Evolutionary conservation across 1,140 invertebrate species (phyloP).

Genomic region (Macrosteles quadrilineatus): DNA sequence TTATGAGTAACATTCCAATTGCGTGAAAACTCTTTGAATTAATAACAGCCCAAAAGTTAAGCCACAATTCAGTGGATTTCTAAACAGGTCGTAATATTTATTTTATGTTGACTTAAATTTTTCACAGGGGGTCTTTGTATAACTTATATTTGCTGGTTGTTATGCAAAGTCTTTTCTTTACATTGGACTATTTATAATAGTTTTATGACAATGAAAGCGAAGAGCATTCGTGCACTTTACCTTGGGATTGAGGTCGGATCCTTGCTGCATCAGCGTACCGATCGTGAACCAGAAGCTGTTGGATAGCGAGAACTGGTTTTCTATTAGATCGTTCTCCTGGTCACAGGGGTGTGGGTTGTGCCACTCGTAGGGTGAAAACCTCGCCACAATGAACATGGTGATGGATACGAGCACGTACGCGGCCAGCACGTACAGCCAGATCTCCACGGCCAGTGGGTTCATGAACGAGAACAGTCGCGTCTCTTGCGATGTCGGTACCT

Average conservation of each 20-base stretch:
- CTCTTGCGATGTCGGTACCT: conserved; percentile 70
- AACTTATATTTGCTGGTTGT: too few relatives aligned
- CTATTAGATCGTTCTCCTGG: conserved; percentile 57
- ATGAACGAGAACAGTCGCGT: conserved; percentile 85
- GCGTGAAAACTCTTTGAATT: too few relatives aligned
- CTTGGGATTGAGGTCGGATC: conserved; percentile 73
- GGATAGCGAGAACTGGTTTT: conserved; percentile 55
- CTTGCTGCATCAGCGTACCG: conserved; percentile 82
- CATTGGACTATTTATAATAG: too few relatives aligned
- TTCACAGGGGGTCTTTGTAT: too few relatives aligned
- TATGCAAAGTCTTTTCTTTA: too few relatives aligned
- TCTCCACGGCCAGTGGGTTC: conserved; percentile 81
- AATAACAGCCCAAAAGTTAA: too few relatives aligned
- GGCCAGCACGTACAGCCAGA: conserved; percentile 77
- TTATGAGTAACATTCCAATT: too few relatives aligned
- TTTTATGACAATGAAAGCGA: conserved; percentile 3
- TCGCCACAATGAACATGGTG: conserved; percentile 80
- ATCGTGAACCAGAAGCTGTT: conserved; percentile 83
- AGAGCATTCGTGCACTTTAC: conserved; percentile 46
- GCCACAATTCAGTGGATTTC: too few relatives aligned
- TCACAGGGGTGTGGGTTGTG: conserved; percentile 74
- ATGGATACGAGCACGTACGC: conserved; percentile 77
- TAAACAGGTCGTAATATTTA: too few relatives aligned
- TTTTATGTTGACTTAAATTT: too few relatives aligned
- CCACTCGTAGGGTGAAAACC: conserved; percentile 81